Evolutionary conservation across 2,113 vertebrate species (phyloP), one percentile per base, ranked within the genome.

Genomic region (Tympanuchus pallidicinctus): DNA sequence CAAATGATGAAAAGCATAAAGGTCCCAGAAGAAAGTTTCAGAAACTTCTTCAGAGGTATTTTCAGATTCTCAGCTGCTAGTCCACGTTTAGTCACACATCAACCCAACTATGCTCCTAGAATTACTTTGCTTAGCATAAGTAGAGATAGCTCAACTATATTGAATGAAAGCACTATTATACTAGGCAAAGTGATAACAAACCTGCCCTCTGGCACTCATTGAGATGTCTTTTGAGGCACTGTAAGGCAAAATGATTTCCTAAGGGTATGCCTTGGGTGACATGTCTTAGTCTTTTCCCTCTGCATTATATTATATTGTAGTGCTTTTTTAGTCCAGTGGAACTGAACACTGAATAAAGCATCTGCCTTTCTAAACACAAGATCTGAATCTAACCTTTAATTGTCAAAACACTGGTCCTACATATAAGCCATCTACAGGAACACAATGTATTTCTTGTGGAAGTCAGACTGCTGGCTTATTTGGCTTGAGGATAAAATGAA

Each of bases 171-270:
- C 17, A 6, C 6, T 64, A 34, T 76, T 85, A 92, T n/a, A 80
- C 47, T 52, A 78, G n/a, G 79, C 47, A 91, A 93, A 80, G 8
- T 60, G 54, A 42, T 81, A 83, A 77, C 2, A 91, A 69, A 74
- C 20, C 52, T 86, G 64, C 60, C 90, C 61, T 88, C 56, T 86
- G 76, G 75, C 45, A 63, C 47, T 83, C 42, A 8, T 9, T 93
- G 79, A 60, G 64, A 80, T 1, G 8, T 56, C 79, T 86, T 91
- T 52, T 52, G 50, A 76, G 28, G 38, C 15, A 30, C 18, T 82
- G 6, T 20, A 30, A 80, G 50, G n/a, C 56, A 95, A 82, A 77
- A 1, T 64, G 94, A 74, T 95, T 86, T 91, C 88, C 91, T 90
- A 59, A 82, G 67, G 81, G 59, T 84, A 59, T 63, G 61, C 36